These are phyloP conservation scores for Eonycteris spelaea DNA, from an alignment of 2,113 vertebrate species.

Conservation along the genomic window DNA sequence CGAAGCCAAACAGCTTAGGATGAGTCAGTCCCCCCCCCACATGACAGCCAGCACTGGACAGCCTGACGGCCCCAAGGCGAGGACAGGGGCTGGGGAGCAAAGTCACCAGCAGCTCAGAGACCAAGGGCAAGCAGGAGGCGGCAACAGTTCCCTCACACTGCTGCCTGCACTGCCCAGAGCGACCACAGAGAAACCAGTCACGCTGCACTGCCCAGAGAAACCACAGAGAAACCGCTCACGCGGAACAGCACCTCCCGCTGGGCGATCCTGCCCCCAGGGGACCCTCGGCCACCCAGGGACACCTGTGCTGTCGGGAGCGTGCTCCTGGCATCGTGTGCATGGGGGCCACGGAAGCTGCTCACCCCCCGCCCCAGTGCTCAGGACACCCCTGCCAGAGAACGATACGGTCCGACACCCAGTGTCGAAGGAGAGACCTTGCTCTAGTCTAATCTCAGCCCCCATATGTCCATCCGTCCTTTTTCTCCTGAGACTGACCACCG, in stretches of 20 bases:
- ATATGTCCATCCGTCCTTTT: not conserved
- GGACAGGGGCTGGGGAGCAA: not conserved
- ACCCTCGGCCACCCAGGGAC: too few species aligned
- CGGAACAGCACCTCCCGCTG: not conserved
- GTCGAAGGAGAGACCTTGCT: rapidly evolving
- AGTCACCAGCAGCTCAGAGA: not conserved
- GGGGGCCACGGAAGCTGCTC: not conserved
- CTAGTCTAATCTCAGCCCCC: not conserved
- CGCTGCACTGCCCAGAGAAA: rapidly evolving
- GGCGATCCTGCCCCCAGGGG: not conserved
- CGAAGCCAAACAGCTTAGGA: not conserved
- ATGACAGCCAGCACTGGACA: not conserved
- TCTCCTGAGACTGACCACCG: not conserved
- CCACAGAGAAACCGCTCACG: not conserved
- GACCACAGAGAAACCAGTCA: not conserved
- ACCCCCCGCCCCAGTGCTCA: too few species aligned
- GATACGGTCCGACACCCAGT: rapidly evolving
- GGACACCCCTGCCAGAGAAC: not conserved
- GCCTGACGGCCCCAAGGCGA: not conserved
- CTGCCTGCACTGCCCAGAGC: not conserved
- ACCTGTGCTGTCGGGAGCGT: rapidly evolving
- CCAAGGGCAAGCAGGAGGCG: rapidly evolving
- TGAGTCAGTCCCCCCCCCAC: not conserved
- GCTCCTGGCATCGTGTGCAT: not conserved
- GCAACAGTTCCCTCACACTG: not conserved